Base-by-base conservation (phyloP, 1,140 invertebrate genomes). In the Panagrolaimus sp. region DNA sequence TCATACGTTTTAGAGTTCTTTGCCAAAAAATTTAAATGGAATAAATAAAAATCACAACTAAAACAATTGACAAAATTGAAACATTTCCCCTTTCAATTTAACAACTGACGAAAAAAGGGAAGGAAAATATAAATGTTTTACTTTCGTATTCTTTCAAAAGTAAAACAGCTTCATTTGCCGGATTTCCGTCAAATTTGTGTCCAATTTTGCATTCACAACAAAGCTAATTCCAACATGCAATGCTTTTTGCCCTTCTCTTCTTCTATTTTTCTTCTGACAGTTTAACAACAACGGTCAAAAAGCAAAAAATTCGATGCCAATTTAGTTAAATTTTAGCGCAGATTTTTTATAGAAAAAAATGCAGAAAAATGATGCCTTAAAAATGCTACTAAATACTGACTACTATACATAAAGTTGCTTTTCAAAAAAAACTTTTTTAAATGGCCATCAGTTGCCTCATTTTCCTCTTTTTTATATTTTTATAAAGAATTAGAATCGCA, bases 271-370 rank as follows among this genome's bases (percentile, higher is more conserved):
- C 31, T 38, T 38, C 31, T 38, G 31, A 38, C 31, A 38, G 31
- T 38, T 38, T 38, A 38, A 38, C 31, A 38, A 38, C 31, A 7
- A 38, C 31, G 31, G 31, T 38, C 31, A 38, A 38, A n/a, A n/a
- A 38, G 31, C 31, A 38, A 38, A 27, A 57, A 57, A 57, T 57
- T 57, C 51, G 51, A 57, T 57, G 51, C 51, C 51, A 57, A 57
- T 57, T 57, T 57, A 27, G 51, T 27, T 27, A 57, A 57, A 25
- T 57, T 57, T 57, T 2, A 38, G 31, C 31, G 31, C 31, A 25
- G 51, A 25, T 20, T 20, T 57, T 20, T 27, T 57, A 57, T 25
- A 57, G 51, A 57, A 57, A 27, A 20, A 57, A 57, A 57, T 38
- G 31, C 31, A 38, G 31, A 38, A 38, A 38, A 38, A 38, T 38